These are phyloP conservation scores for Amitus sp. DNA, from an alignment of 2,888 invertebrate species.

Conservation along the genomic window DNA sequence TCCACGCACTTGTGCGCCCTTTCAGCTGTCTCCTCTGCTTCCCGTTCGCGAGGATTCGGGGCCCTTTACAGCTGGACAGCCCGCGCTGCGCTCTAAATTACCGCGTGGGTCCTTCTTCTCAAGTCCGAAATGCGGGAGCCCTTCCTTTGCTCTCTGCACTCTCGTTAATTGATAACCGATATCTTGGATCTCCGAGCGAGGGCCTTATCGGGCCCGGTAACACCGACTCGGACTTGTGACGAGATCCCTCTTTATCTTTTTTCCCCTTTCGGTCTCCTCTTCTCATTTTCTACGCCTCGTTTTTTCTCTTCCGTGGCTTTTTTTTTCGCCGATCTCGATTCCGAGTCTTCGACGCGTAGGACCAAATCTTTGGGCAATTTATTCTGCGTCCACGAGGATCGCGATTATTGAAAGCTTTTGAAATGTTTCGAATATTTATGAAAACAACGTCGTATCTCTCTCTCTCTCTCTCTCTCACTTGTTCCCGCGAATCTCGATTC, in stretches of 20 bases:
- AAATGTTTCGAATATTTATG: too few species aligned
- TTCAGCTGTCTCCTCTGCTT: constrained; percentile 46
- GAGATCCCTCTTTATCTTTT: constrained; percentile 22
- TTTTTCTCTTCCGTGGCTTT: constrained; percentile 35
- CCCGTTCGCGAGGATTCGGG: constrained; percentile 23
- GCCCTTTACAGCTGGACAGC: constrained; percentile 48
- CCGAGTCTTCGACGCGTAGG: too few species aligned
- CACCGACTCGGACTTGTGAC: constrained; percentile 22
- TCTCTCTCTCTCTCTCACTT: too few species aligned
- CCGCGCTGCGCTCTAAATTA: constrained; percentile 60
- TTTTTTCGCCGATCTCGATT: constrained; percentile 39
- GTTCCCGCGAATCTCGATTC: constrained; percentile 53
- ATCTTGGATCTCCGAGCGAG: constrained; percentile 53
- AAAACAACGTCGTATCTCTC: too few species aligned
- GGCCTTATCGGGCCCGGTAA: constrained; percentile 28
- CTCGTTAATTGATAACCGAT: constrained; percentile 62
- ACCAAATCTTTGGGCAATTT: too few species aligned
- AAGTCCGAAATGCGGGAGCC: constrained; percentile 33
- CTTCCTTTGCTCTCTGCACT: constrained; percentile 40
- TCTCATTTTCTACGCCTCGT: constrained; percentile 27
- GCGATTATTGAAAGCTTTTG: too few species aligned
- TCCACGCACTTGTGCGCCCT: constrained; percentile 43
- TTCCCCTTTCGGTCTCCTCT: constrained; percentile 26
- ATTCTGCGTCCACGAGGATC: too few species aligned
- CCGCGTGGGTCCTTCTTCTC: constrained; percentile 43